A percentile compares a stretch with the other conserved stretches of the same genome.
These are phyloP conservation scores for Hedychridium roseum DNA, from an alignment of 2,888 invertebrate genomes.

Conservation along the genomic window DNA sequence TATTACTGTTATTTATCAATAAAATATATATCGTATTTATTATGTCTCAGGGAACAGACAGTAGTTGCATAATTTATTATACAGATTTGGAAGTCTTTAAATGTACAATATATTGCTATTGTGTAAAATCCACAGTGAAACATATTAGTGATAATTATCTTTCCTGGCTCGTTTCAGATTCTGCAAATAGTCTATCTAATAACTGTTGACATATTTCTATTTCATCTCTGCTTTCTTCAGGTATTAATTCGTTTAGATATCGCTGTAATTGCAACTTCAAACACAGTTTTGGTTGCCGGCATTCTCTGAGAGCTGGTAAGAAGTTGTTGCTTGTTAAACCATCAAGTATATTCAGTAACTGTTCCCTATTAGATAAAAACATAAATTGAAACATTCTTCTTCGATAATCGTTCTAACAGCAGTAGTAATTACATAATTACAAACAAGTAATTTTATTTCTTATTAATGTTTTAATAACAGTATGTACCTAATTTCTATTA, in stretches of 20 bases:
- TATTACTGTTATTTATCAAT: no score
- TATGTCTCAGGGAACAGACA: no score
- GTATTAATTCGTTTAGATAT: conserved; percentile 44
- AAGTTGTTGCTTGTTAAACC: conserved; percentile 51
- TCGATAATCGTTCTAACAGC: no score
- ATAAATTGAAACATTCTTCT: neutral
- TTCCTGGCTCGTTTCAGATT: conserved; percentile 46
- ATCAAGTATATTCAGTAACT: conserved; percentile 51
- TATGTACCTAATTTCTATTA: conserved; percentile 50
- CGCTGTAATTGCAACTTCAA: conserved; percentile 51
- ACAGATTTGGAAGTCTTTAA: no score
- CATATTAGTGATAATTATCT: no score
- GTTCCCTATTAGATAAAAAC: conserved; percentile 51
- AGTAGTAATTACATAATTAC: conserved; percentile 1
- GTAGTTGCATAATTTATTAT: no score
- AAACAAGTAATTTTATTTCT: conserved; percentile 6
- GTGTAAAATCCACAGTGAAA: no score
- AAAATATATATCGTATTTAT: no score
- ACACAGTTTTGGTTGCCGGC: conserved; percentile 51
- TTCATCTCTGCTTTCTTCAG: conserved; percentile 51
- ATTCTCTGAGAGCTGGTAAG: conserved; percentile 54
- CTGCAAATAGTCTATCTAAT: conserved; percentile 52
- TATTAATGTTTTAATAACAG: neutral
- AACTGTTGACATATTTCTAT: conserved; percentile 48
- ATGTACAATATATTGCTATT: no score